Evolutionary conservation across 2,113 vertebrate species (phyloP), one percentile per base, ranked within the genome.

Genomic region (Formicarius rufipectus): DNA sequence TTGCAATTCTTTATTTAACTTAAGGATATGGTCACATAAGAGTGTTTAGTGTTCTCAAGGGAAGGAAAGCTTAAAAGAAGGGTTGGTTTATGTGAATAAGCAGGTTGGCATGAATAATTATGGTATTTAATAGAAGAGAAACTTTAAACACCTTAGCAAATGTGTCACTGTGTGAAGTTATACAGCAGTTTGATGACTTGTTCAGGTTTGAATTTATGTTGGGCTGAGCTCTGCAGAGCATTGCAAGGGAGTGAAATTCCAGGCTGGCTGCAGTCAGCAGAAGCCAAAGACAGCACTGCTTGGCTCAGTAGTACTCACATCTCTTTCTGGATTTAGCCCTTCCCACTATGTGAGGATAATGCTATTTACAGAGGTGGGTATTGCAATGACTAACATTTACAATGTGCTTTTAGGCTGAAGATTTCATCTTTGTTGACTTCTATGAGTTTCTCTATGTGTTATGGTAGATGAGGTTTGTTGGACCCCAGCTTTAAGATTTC

Each of bases 121-220:
- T 22, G 8, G 72, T 69, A 80, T 95, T 85, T 93, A 93, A 86
- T 31, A 91, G 62, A 91, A 83, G 62, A 91, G 64, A 85, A 93
- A 58, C 30, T 80, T 96, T 79, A 90, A 91, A 85, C 45, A 76
- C 76, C 76, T 84, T 81, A 91, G 73, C 74, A 78, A 93, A 74
- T 67, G 49, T 72, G 76, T 90, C 68, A 21, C 33, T 84, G 39
- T 89, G 76, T 89, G 79, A 93, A 83, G 87, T 75, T 79, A 50
- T 3, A 33, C 42, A 74, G 71, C 7, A 19, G 82, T 89, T 63
- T 53, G 62, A 83, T 77, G 90, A 72, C 77, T 89, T 82, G 44
- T 71, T 95, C 7, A 0, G 72, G 47, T 92, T 55, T 89, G 47
- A 84, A 86, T 89, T 92, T 81, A 60, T 2, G 1, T 60, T 56